Percentiles rank a stretch among this genome's conserved stretches.
Conservation (phyloP, 2,113 vertebrate genomes). For the Nicator chloris region DNA sequence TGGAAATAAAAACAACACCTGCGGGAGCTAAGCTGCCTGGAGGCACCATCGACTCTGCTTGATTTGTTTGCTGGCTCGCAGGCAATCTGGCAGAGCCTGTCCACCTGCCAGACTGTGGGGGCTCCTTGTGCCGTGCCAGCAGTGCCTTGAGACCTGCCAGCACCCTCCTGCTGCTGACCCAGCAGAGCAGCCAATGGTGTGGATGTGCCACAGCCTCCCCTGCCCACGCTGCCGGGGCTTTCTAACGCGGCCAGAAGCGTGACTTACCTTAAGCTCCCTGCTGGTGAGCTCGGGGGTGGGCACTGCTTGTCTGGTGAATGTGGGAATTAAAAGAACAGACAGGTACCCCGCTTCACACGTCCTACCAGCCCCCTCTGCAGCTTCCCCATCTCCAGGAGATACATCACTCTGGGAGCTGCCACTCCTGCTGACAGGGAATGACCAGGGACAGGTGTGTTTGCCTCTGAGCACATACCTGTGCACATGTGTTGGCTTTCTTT, state of each 20-base stretch:
- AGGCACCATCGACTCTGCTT: background rate
- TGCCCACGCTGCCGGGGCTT: background rate
- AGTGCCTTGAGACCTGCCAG: background rate
- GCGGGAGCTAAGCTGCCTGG: background rate
- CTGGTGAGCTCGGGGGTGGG: rapidly evolving
- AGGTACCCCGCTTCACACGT: background rate
- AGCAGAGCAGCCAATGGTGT: background rate
- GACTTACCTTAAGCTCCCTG: too few species aligned
- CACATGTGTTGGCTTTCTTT: background rate
- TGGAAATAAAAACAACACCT: background rate
- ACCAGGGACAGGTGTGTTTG: background rate
- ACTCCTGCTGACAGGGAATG: background rate
- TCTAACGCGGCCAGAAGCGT: rapidly evolving
- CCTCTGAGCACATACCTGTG: background rate
- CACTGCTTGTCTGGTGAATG: background rate
- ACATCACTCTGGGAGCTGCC: background rate
- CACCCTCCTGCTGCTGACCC: background rate
- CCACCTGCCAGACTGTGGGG: background rate
- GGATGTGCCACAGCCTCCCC: background rate
- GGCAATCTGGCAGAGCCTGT: background rate
- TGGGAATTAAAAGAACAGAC: background rate
- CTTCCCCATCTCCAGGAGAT: background rate
- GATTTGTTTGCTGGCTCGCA: background rate
- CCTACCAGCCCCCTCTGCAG: background rate
- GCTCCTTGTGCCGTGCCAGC: background rate